A percentile compares a stretch with the other conserved stretches of the same genome.
phyloP scores from a whole-genome alignment of 1,140 invertebrate species.

The Orchestia grillus region DNA sequence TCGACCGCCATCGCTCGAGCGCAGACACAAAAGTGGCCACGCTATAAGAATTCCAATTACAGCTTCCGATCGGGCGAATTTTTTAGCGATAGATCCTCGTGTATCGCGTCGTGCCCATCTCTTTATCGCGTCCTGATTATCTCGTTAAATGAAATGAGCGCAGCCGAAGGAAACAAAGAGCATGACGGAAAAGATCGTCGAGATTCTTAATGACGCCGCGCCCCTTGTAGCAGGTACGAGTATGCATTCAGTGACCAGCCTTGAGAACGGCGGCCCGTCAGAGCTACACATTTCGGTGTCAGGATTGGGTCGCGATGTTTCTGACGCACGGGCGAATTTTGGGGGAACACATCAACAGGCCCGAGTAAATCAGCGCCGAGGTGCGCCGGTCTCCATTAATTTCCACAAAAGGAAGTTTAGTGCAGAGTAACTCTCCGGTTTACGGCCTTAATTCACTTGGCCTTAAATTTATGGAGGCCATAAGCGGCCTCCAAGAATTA shows the following conservation, averaged over 20 bases:
- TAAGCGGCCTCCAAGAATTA: slow-evolving; percentile 6
- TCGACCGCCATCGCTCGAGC: not conserved
- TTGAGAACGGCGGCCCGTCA: not conserved
- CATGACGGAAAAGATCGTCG: not conserved
- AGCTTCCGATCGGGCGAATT: slow-evolving; percentile 39
- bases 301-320: not conserved
- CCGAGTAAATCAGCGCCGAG: not conserved
- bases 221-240: too few relatives aligned
- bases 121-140: slow-evolving; percentile 27
- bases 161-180: too few relatives aligned
- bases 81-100: slow-evolving; percentile 16
- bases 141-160: slow-evolving; percentile 9
- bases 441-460: slow-evolving; percentile 30
- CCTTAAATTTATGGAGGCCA: slow-evolving; percentile 11
- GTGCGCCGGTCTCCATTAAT: not conserved
- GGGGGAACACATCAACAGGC: not conserved
- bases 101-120: too few relatives aligned
- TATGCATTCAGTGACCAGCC: not conserved
- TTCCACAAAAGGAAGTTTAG: slow-evolving; percentile 18
- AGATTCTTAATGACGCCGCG: not conserved
- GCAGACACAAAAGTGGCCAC: not conserved
- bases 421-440: slow-evolving; percentile 11
- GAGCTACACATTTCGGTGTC: not conserved
- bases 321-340: not conserved
- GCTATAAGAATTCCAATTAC: slow-evolving; percentile 39